Percentiles rank a stretch among this genome's conserved stretches.
Evolutionary conservation across 2,888 invertebrate species (phyloP).

Genomic region (Xylota sylvarum): DNA sequence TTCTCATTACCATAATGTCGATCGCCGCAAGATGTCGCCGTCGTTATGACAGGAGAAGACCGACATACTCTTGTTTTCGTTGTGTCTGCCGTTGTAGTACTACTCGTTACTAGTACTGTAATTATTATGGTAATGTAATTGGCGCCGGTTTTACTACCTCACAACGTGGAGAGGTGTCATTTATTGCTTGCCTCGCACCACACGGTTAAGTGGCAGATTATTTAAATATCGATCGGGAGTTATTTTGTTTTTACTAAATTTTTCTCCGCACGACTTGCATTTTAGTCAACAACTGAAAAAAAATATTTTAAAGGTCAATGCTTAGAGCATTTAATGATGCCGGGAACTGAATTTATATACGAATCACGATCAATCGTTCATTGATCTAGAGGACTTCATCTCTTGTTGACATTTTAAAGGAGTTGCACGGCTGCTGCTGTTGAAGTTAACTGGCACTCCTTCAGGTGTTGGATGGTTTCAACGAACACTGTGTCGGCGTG

Average conservation of each 20-base stretch:
- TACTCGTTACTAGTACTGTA: conserved; percentile 38
- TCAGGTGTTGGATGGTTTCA: conserved; percentile 15
- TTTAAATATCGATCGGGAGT: conserved; percentile 59
- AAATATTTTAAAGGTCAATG: conserved; percentile 65
- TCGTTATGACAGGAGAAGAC: conserved; percentile 66
- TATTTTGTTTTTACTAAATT: conserved; percentile 24
- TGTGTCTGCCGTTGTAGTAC: conserved; percentile 30
- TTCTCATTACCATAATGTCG: conserved; percentile 71
- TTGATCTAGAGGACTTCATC: conserved; percentile 55
- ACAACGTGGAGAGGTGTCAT: conserved; percentile 61
- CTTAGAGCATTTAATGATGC: conserved; percentile 42
- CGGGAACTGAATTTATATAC: conserved; percentile 17
- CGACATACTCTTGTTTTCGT: conserved; percentile 53
- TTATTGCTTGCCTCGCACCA: conserved; percentile 53
- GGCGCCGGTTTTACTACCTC: conserved; percentile 62
- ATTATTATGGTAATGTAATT: conserved; percentile 75
- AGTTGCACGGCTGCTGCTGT: neutral
- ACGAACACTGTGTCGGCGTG: conserved; percentile 19
- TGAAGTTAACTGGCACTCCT: conserved; percentile 36
- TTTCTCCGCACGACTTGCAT: conserved; percentile 27
- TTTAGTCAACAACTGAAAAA: conserved; percentile 12
- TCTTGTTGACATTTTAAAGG: conserved; percentile 57
- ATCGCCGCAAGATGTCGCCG: conserved; percentile 75
- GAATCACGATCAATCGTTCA: conserved; percentile 58
- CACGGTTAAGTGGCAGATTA: conserved; percentile 52